These are phyloP conservation scores for Nothocercus nigrocapillus DNA, from an alignment of 2,113 vertebrate species.

Conservation along the genomic window DNA sequence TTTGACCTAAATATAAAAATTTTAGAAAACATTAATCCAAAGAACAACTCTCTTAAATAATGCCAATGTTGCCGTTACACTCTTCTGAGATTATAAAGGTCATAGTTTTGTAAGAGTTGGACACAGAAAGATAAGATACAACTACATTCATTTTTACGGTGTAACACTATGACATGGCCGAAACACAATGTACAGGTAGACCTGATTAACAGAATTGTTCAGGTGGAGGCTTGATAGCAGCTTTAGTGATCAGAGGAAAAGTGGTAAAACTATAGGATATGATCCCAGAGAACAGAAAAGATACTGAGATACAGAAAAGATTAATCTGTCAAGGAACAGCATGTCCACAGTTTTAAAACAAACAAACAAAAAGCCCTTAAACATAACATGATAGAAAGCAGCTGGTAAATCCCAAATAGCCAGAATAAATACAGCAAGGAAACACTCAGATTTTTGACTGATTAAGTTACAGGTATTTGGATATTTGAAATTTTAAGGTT, in stretches of 20 bases:
- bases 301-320: too few relatives aligned
- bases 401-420: not conserved
- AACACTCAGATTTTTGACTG: not conserved
- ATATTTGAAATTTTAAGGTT: not conserved
- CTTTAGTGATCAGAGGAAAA: not conserved
- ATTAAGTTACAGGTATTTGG: not conserved
- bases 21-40: not conserved
- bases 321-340: not conserved
- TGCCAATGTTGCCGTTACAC: not conserved
- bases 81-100: not conserved
- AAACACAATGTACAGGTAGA: not conserved
- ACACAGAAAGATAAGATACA: not conserved
- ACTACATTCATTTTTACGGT: not conserved
- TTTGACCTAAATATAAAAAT: not conserved
- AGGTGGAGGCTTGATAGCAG: not conserved
- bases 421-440: not conserved
- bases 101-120: too few relatives aligned
- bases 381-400: not conserved
- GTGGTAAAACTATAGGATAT: too few relatives aligned
- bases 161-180: not conserved
- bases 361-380: too few relatives aligned
- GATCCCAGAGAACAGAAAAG: not conserved
- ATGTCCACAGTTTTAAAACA: too few relatives aligned
- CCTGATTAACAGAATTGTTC: not conserved
- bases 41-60: not conserved